Conservation (phyloP, 1,140 invertebrate species). For the Phocides pigmalion region DNA sequence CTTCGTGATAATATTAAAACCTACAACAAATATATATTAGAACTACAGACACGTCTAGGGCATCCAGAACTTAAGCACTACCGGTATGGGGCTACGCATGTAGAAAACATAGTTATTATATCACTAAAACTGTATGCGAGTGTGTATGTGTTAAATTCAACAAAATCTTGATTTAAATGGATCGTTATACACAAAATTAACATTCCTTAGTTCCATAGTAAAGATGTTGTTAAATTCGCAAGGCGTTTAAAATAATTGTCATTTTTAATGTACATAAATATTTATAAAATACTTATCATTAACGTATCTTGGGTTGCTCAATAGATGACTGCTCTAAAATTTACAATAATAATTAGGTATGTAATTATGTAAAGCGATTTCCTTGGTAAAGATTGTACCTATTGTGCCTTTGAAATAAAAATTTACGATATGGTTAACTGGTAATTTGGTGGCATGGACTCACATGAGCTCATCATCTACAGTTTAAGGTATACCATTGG, state of each 20-base stretch:
- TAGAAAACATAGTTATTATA: too few relatives aligned
- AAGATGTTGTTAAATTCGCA: constrained; percentile 48
- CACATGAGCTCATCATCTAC: constrained; percentile 10
- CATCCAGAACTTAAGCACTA: too few relatives aligned
- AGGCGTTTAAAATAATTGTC: constrained; percentile 55
- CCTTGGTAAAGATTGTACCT: constrained; percentile 73
- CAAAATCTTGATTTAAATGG: too few relatives aligned
- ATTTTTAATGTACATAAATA: constrained; percentile 63
- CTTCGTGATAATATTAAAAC: constrained; percentile 46
- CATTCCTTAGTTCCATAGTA: constrained; percentile 25
- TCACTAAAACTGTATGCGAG: too few relatives aligned
- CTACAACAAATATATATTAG: constrained; percentile 77
- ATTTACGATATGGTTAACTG: constrained; percentile 57
- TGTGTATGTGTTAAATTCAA: too few relatives aligned
- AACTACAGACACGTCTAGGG: too few relatives aligned
- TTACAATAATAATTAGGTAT: constrained; percentile 59
- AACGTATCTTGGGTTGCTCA: constrained; percentile 53
- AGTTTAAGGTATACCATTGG: constrained; percentile 6
- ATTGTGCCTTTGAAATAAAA: constrained; percentile 44
- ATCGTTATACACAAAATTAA: constrained; percentile 11
- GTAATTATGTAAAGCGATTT: constrained; percentile 77
- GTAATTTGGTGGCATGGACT: constrained; percentile 36
- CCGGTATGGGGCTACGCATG: too few relatives aligned
- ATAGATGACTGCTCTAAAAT: constrained; percentile 58
- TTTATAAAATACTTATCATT: constrained; percentile 60